Conservation (phyloP, 1,140 invertebrate species). For the Nylanderia fulva region DNA sequence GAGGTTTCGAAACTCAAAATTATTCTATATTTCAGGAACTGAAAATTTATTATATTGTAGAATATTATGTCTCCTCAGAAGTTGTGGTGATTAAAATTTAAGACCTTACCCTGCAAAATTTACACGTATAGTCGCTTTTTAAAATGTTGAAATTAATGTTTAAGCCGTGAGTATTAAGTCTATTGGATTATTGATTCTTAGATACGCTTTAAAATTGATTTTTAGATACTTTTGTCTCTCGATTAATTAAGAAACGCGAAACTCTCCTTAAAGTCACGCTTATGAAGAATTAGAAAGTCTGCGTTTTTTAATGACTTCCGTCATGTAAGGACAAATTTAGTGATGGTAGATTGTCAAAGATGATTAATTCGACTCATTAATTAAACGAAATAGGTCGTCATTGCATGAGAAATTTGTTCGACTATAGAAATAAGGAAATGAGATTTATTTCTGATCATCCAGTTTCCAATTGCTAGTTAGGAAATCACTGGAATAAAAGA, state of each 20-base stretch:
- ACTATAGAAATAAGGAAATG: neutral
- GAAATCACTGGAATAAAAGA: no score
- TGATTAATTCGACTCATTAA: slow-evolving; percentile 53
- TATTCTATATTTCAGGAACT: slow-evolving; percentile 1
- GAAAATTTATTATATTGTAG: neutral
- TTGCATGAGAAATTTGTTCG: neutral
- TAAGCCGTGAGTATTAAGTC: neutral
- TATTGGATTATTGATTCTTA: neutral
- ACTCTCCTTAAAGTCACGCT: slow-evolving; percentile 56
- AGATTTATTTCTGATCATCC: neutral
- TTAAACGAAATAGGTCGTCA: slow-evolving; percentile 20
- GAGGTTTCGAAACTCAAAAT: neutral
- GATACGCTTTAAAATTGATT: neutral
- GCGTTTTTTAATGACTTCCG: neutral
- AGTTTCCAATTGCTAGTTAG: neutral
- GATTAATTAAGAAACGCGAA: neutral
- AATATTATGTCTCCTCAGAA: neutral
- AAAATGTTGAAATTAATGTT: slow-evolving; percentile 1
- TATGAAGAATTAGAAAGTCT: slow-evolving; percentile 21
- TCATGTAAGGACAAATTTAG: neutral
- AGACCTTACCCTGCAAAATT: neutral
- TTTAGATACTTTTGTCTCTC: neutral
- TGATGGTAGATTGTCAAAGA: neutral
- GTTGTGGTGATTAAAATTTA: neutral
- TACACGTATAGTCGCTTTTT: neutral